Percentiles rank a stretch among this genome's conserved stretches.
Evolutionary conservation across 2,113 vertebrate genomes (phyloP).

Genomic region (Periophthalmus modestus): DNA sequence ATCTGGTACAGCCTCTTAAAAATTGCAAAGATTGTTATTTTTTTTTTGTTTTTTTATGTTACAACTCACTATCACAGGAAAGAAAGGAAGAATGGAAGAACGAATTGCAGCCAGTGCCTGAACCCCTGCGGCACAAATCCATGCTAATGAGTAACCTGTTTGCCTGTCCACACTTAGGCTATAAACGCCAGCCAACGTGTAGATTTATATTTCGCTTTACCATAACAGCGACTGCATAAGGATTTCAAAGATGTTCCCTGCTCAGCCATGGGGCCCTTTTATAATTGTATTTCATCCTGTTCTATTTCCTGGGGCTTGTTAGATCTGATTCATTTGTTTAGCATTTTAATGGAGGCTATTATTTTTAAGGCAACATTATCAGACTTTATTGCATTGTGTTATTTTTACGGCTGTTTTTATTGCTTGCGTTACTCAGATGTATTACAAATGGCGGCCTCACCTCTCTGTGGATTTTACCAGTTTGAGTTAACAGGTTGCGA

Average conservation of each 20-base stretch:
- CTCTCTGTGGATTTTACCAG: not conserved
- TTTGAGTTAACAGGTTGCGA: not conserved
- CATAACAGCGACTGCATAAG: not conserved
- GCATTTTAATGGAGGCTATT: conserved; percentile 3
- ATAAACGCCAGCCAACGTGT: not conserved
- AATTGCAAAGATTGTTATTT: not conserved
- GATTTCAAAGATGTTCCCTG: not conserved
- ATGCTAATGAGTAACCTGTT: conserved; percentile 1
- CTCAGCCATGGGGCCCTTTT: not conserved
- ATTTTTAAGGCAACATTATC: not conserved
- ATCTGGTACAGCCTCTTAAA: no score
- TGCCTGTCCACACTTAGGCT: not conserved
- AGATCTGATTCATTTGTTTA: conserved; percentile 3
- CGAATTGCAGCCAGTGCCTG: not conserved
- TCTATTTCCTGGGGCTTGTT: not conserved
- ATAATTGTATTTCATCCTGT: not conserved
- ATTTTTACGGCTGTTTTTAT: conserved; percentile 1
- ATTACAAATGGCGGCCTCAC: not conserved
- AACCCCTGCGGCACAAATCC: not conserved
- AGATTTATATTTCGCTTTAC: not conserved
- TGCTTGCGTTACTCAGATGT: not conserved
- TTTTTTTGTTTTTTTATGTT: not conserved
- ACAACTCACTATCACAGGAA: not conserved
- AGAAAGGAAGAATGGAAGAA: not conserved
- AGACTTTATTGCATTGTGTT: not conserved